phyloP scores from a whole-genome alignment of 23 tunicate genomes.

The Oikopleura vanhoeffeni region DNA sequence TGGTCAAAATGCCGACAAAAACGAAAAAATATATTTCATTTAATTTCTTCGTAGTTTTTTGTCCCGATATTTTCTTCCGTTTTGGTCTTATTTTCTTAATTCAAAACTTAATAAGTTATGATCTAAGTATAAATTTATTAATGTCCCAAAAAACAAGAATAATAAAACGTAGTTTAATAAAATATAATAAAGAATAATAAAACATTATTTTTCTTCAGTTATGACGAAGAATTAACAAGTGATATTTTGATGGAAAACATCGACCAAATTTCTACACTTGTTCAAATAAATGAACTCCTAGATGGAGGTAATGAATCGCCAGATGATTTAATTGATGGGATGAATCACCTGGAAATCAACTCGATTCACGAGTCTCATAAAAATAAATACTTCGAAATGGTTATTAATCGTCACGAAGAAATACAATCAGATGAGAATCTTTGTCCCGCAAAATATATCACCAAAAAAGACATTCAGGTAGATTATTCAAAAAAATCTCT shows the following conservation, averaged over 20 bases:
- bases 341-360: conserved; percentile 34
- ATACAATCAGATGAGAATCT: too few relatives aligned
- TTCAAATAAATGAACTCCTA: conserved; percentile 24
- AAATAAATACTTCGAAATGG: conserved; percentile 22
- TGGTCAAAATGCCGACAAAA: too few relatives aligned
- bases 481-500: too few relatives aligned
- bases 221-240: not conserved
- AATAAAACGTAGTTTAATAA: not conserved
- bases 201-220: not conserved
- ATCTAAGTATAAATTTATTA: too few relatives aligned
- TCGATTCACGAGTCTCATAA: conserved; percentile 29
- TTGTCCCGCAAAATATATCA: too few relatives aligned
- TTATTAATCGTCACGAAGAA: too few relatives aligned
- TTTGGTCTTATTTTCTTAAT: too few relatives aligned
- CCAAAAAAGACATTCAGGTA: too few relatives aligned
- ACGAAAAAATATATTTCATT: too few relatives aligned
- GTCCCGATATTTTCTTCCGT: too few relatives aligned
- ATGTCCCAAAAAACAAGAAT: not conserved
- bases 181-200: not conserved
- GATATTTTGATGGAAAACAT: not conserved
- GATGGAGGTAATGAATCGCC: conserved; percentile 17
- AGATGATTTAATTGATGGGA: conserved; percentile 26
- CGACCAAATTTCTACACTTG: conserved; percentile 45
- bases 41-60: too few relatives aligned
- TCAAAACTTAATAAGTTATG: too few relatives aligned